Base-by-base conservation (phyloP, 2,797 vertebrate genomes). In the Aphelocoma californica region DNA sequence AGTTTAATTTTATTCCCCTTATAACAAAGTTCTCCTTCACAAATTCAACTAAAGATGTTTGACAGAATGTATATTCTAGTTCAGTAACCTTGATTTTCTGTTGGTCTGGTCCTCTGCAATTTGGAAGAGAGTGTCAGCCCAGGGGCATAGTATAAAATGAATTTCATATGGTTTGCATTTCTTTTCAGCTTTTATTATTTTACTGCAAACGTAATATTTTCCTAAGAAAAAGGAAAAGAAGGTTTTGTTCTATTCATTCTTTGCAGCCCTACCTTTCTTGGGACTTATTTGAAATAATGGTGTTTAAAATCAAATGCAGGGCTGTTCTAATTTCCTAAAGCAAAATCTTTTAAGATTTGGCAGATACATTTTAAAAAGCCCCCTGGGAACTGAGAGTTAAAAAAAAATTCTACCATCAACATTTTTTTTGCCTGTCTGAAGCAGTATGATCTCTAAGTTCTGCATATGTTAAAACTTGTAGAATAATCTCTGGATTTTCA, bases 401-500 rank as follows among this genome's bases (percentile, higher is more conserved):
- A 42, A 40, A 90, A 88, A 36, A 40, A 14, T 6, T 67, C 56
- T 70, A 24, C 40, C 18, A 73, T 38, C 36, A 42, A 61, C 36
- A 48, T 44, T 26, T 67, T 66, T 84, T 71, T 44, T 26, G 24
- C 7, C 23, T 70, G 2, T 85, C 38, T 93, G 51, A 90, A 80
- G 45, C 9, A 77, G 26, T 36, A 88, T 32, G 45, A 19, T 81
- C 48, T 86, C 31, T 64, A 84, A 86, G 12, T 92, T 96, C 44
- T 93, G 44, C n/a, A 69, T 93, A 73, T 80, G 21, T 54, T 90
- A 96, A 95, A 90, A 66, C 16, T 80, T 89, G 36, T 51, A 91
- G 44, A 91, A 84, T 61, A 84, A 81, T 75, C 60, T 73, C 80
- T 91, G 34, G 90, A 81, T 95, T 94, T 96, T 96, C 87, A 85